Base-by-base conservation (phyloP, 2,888 invertebrate species). In the Marasmarcha lunaedactyla region DNA sequence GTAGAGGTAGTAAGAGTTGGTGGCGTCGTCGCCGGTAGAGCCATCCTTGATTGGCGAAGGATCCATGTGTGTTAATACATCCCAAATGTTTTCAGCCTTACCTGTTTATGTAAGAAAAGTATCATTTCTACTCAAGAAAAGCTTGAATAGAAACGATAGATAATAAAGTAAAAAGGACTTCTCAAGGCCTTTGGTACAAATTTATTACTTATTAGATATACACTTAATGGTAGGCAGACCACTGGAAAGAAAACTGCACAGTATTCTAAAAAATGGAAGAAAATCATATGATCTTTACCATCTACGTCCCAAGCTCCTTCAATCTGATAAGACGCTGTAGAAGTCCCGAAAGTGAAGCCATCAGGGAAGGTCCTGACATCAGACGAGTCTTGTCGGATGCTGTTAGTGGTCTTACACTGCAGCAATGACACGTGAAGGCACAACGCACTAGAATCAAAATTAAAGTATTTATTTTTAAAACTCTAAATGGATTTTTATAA, bases 61-160 rank as follows among this genome's bases (percentile, higher is more conserved):
- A 1, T 52, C 35, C 9, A 39, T 48, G 33, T 87, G 87, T 1
- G 86, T 79, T 49, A 87, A 59, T 40, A 60, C 71, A 59, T 90
- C 90, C 90, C 89, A 90, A 44, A 88, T 87, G 41, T 77, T 86
- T 63, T 81, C n/a, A 1, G 83, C 64, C 59, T 86, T 87, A 13
- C 84, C 87, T 76, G 42, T 11, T n/a, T n/a, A n/a, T n/a, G n/a
- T n/a, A n/a, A n/a, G n/a, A n/a, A n/a, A n/a, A n/a, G n/a, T n/a
- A n/a, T n/a, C n/a, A n/a, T n/a, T n/a, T n/a, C n/a, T n/a, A n/a
- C n/a, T n/a, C n/a, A n/a, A n/a, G n/a, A n/a, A n/a, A n/a, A n/a
- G n/a, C n/a, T n/a, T n/a, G n/a, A n/a, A n/a, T n/a, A n/a, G n/a
- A n/a, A n/a, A n/a, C n/a, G n/a, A n/a, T n/a, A n/a, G n/a, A n/a